Evolutionary conservation across 2,113 vertebrate genomes (phyloP), one percentile per base, ranked within the genome.

Genomic region (Hippopotamus amphibius): DNA sequence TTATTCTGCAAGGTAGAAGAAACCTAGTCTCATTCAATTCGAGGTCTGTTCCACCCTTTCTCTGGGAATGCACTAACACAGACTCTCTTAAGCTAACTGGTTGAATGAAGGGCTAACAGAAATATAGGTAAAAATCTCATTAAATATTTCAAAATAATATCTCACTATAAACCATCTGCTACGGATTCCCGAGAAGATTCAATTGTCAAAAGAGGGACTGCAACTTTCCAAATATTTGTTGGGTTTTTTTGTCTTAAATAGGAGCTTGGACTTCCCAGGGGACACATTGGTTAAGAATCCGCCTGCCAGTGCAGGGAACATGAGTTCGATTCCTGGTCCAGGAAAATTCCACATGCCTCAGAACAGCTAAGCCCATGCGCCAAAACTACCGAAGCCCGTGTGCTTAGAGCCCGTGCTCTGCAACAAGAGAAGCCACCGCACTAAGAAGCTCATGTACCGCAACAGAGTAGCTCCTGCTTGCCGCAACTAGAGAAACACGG

Each of bases 1-100:
- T 66, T 61, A 46, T 87, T 96, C 22, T 93, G 24, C 37, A 79
- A 95, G 87, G 41, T 77, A 59, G 37, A 61, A 85, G 22, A 79
- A 81, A 76, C 30, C 5, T 57, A 89, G n/a, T 81, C 30, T 81
- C 79, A 81, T 71, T 94, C 26, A 66, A 22, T 50, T 90, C 37
- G 66, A 76, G 7, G 48, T 87, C 11, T 71, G 53, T 7, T 26
- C 46, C 33, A 69, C 33, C 7, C 33, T n/a, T 86, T 72, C 43
- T 53, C 57, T 37, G 30, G 50, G 26, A 77, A 37, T 41, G 41
- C 4, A 72, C 26, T 69, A 59, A 80, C 8, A 71, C 5, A 87
- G 21, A 76, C 26, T 80, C 22, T 97, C 66, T 94, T 79, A 43
- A 80, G 26, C 30, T 81, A 96, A 66, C 5, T 50, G 24, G 3